These are phyloP conservation scores for Tiliacea aurago DNA, from an alignment of 2,888 invertebrate species.

Conservation along the genomic window DNA sequence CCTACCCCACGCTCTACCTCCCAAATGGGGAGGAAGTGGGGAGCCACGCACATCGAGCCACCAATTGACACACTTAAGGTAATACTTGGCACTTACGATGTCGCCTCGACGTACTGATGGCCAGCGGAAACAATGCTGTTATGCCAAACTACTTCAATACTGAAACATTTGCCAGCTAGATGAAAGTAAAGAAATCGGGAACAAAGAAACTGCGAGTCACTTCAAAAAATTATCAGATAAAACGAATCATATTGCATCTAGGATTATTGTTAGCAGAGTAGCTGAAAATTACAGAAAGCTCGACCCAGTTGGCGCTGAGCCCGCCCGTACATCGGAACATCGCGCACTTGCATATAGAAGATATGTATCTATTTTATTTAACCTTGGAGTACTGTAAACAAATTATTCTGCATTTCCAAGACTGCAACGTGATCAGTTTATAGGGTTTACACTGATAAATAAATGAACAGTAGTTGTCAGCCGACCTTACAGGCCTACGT, in stretches of 20 bases:
- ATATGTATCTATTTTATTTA: constrained; percentile 75
- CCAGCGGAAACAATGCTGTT: constrained; percentile 64
- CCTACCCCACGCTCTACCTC: constrained; percentile 88
- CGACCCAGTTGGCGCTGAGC: constrained; percentile 89
- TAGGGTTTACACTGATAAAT: background rate
- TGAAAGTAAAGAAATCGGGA: constrained; percentile 28
- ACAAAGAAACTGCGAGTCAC: constrained; percentile 46
- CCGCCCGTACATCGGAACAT: constrained; percentile 76
- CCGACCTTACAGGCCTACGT: background rate
- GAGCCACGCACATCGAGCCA: constrained; percentile 89
- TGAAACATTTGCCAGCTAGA: constrained; percentile 27
- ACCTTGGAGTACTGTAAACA: constrained; percentile 73
- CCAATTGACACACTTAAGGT: constrained; percentile 91
- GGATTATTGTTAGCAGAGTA: constrained; percentile 75
- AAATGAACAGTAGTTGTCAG: background rate
- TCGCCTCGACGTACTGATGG: constrained; percentile 75
- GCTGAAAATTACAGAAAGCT: constrained; percentile 86
- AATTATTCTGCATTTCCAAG: constrained; percentile 42
- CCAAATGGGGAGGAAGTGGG: constrained; percentile 76
- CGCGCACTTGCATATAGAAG: constrained; percentile 71
- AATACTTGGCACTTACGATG: constrained; percentile 87
- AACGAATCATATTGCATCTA: constrained; percentile 64
- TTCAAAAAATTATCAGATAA: constrained; percentile 53
- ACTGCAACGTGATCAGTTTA: constrained; percentile 24
- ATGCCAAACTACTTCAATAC: constrained; percentile 45